Evolutionary conservation across 1,140 invertebrate species (phyloP), one percentile per base, ranked within the genome.

Genomic region (Leptinotarsa lineolata): DNA sequence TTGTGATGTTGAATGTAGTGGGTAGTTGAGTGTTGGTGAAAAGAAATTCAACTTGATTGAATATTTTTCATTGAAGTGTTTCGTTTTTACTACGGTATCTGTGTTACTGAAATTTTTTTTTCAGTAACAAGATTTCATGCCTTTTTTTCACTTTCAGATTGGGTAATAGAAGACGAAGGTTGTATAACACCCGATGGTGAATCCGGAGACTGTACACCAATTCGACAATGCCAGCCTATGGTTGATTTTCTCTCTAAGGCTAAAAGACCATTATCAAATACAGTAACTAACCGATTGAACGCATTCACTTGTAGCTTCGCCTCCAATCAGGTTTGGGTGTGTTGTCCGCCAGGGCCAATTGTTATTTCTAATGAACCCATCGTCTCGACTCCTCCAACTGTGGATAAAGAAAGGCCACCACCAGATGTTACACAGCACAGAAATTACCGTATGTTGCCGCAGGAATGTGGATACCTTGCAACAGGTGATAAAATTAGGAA

Each of bases 401-500:
- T 13, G 20, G 20, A 21, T 4, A 3, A 3, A 63, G 16, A 48
- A 15, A 16, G 15, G 16, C 13, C 39, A 12, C 85, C 85, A 5
- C 85, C 86, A 13, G 84, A 88, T 74, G 85, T 90, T 1, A 76
- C 79, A 0, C 79, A 81, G n/a, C 89, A 92, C 76, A 84, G 76
- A 12, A 91, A 91, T 79, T 68, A 89, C 1, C 69, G 79, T 48
- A 77, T 91, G 1, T 68, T 92, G 18, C 72, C 76, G 2, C 30
- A 75, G 4, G 66, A 74, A 0, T 89, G 88, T 46, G 87, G 88
- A 1, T 74, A 78, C 0, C 22, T 85, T 1, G 70, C 74, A n/a
- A 78, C 73, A 4, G 69, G 81, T 24, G 79, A 86, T 21, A 88
- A 83, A 77, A 88, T 92, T 45, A 78, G 87, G 21, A 87, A 88